A percentile compares a stretch with the other conserved stretches of the same genome.
Evolutionary conservation across 2,797 vertebrate genomes (phyloP).

Genomic region (Garrulus glandarius): DNA sequence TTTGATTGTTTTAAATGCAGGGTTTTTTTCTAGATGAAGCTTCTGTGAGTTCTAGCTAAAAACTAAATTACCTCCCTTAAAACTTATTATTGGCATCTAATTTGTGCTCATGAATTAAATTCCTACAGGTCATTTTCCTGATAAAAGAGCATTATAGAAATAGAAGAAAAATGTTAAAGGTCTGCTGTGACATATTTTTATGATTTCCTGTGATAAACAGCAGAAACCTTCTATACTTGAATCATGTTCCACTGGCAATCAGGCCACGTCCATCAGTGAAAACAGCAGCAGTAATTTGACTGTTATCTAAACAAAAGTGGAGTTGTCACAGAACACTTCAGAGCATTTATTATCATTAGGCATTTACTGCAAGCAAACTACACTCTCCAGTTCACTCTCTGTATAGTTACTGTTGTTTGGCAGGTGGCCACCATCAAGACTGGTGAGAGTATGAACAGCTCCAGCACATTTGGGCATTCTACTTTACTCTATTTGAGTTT

Average conservation of each 20-base stretch:
- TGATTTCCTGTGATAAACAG: neutral
- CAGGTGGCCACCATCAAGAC: neutral
- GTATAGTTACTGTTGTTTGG: neutral
- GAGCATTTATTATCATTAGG: neutral
- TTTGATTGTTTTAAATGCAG: neutral
- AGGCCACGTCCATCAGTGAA: neutral
- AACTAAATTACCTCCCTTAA: neutral
- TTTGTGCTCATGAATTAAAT: neutral
- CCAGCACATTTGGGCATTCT: neutral
- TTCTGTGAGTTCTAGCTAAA: neutral
- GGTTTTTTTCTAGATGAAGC: neutral
- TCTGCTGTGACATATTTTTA: neutral
- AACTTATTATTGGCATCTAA: neutral
- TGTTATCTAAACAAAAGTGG: neutral
- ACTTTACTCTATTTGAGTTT: neutral
- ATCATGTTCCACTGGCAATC: neutral
- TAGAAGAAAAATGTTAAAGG: neutral
- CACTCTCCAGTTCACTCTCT: neutral
- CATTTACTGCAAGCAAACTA: neutral
- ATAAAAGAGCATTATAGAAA: neutral
- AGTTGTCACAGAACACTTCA: neutral
- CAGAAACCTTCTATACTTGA: neutral
- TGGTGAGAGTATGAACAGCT: neutral
- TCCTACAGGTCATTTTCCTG: neutral
- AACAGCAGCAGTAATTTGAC: neutral